Evolutionary conservation across 2,888 invertebrate species (phyloP), one percentile per base, ranked within the genome.

Genomic region (Drosophila tripunctata): DNA sequence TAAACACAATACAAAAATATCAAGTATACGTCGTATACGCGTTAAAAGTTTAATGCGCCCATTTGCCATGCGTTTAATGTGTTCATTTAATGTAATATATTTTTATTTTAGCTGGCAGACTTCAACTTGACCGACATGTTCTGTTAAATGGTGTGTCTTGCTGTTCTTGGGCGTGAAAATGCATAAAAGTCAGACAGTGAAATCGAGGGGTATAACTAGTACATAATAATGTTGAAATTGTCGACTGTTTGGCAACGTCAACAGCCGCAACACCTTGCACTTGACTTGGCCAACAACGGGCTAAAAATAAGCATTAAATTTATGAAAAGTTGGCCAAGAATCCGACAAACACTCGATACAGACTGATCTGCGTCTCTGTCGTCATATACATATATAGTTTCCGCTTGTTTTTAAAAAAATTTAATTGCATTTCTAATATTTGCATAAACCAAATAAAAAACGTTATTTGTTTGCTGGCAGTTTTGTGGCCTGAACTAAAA

Each of bases 231-330:
- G 60, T 61, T 51, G 15, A 67, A 44, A 48, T 60, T 45, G 19
- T 31, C 54, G 24, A 30, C 27, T 36, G 43, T 74, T 75, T 85
- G 79, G 87, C 81, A 82, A 43, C 75, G 50, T 68, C 73, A 65
- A 65, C 41, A 66, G 47, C 33, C 43, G 40, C 66, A 40, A 51
- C 76, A 79, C 86, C 80, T 81, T 87, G 84, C 87, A 87, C 81
- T 87, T 87, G 84, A 70, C 75, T 84, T 63, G 50, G 63, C 44
- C 45, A 36, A 44, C 51, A 52, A 64, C 21, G 21, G 4, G 54
- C 85, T 75, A 82, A 87, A 87, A 82, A 85, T 87, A 87, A 66
- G 52, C 50, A 41, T 41, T 40, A 31, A 67, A 75, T 81, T 87
- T 84, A 84, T 87, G 82, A 72, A 52, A 22, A 57, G 14, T 43